A percentile compares a stretch with the other conserved stretches of the same genome.
These are phyloP conservation scores for Steinernema scapterisci DNA, from an alignment of 2,888 invertebrate species.

Conservation along the genomic window DNA sequence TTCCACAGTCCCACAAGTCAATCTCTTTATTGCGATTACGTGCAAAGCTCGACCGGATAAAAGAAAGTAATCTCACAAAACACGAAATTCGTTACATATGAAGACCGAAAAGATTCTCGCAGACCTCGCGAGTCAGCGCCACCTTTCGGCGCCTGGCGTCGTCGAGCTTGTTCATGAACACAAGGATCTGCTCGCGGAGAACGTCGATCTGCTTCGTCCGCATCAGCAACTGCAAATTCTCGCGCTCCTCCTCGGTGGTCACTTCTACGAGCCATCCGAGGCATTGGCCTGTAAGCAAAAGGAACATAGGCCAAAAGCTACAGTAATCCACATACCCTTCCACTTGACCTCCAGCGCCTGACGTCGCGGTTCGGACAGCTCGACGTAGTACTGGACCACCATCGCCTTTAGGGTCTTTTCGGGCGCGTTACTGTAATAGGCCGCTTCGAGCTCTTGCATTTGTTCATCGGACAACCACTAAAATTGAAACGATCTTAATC, in stretches of 20 bases:
- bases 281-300: constrained; percentile 37
- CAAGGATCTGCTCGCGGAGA: constrained; percentile 28
- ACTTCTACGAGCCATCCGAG: constrained; percentile 55
- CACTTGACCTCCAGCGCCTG: constrained; percentile 22
- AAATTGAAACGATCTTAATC: neutral
- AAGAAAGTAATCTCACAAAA: neutral
- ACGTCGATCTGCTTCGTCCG: constrained; percentile 21
- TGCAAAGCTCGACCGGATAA: neutral
- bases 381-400: constrained; percentile 19
- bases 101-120: constrained; percentile 21
- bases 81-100: neutral
- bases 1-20: neutral
- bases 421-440: constrained; percentile 20
- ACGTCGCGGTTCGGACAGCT: neutral
- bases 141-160: neutral
- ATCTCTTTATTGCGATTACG: constrained; percentile 12
- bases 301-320: neutral
- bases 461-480: constrained; percentile 28
- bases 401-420: constrained; percentile 20
- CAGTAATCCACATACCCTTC: constrained; percentile 1
- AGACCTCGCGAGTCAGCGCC: constrained; percentile 21
- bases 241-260: constrained; percentile 47
- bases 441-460: constrained; percentile 20
- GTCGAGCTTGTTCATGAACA: constrained; percentile 26
- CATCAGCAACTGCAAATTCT: constrained; percentile 11